These are phyloP conservation scores for Amphiprion ocellaris DNA, from an alignment of 2,113 vertebrate species.

Conservation along the genomic window DNA sequence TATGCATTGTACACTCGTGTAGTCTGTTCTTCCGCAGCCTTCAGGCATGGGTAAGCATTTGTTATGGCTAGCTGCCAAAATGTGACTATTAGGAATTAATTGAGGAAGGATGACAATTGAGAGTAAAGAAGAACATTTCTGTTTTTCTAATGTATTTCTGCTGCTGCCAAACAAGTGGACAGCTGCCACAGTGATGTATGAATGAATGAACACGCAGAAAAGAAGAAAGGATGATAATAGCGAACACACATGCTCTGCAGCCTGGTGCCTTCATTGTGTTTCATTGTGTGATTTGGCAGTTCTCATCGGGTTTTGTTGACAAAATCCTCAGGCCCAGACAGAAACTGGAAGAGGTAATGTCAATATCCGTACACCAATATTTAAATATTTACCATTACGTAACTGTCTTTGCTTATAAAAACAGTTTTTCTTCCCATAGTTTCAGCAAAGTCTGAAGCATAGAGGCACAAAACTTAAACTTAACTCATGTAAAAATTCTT, in stretches of 20 bases:
- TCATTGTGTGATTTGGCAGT: constrained; percentile 1
- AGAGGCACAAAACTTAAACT: constrained; percentile 12
- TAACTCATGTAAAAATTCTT: background rate
- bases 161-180: background rate
- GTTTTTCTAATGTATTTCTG: background rate
- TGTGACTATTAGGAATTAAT: constrained; percentile 22
- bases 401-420: background rate
- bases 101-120: background rate
- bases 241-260: background rate
- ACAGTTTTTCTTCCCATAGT: background rate
- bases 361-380: background rate
- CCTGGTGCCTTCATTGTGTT: background rate
- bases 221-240: background rate
- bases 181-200: background rate
- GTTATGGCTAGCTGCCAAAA: constrained; percentile 6
- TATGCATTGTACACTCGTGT: constrained; percentile 5
- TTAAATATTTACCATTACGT: background rate
- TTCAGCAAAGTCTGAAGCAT: constrained; percentile 1
- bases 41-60: constrained; percentile 1
- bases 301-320: constrained; percentile 1
- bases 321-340: background rate
- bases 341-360: background rate
- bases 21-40: background rate
- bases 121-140: constrained; percentile 23
- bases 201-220: background rate